phyloP scores from a whole-genome alignment of 2,888 invertebrate species.

The Polyploca ridens region DNA sequence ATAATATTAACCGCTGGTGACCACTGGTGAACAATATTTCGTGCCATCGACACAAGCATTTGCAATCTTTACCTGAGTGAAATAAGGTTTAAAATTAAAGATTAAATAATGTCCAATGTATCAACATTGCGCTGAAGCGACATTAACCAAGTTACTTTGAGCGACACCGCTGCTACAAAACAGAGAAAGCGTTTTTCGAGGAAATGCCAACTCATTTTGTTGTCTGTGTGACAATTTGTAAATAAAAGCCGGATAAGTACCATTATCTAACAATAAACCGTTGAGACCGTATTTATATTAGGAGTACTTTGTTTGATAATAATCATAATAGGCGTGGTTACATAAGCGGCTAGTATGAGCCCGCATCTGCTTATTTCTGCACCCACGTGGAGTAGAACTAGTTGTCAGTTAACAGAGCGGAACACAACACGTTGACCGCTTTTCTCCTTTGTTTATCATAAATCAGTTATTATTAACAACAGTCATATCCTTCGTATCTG shows the following conservation, averaged over 20 bases:
- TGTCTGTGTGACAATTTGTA: constrained; percentile 19
- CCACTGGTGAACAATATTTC: constrained; percentile 27
- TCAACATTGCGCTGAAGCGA: constrained; percentile 47
- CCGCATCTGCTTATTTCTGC: neutral
- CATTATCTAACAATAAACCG: constrained; percentile 3
- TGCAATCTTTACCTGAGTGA: constrained; percentile 24
- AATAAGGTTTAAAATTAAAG: constrained; percentile 32
- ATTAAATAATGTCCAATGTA: constrained; percentile 42
- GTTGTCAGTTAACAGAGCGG: neutral
- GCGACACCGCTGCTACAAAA: constrained; percentile 47
- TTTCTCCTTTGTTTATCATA: constrained; percentile 8
- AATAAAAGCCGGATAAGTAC: constrained; percentile 20
- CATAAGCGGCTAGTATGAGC: neutral
- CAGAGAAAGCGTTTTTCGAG: constrained; percentile 76
- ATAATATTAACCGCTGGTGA: constrained; percentile 21
- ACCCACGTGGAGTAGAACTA: constrained; percentile 1
- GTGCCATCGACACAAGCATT: constrained; percentile 34
- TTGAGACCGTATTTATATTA: neutral
- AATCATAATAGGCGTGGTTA: neutral
- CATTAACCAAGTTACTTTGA: constrained; percentile 56
- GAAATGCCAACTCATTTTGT: constrained; percentile 50
- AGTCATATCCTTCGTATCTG: neutral
- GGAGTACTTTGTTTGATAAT: neutral
- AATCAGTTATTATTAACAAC: neutral
- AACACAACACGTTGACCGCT: neutral